Percentiles rank a stretch among this genome's conserved stretches.
These are phyloP conservation scores for Xiphophorus couchianus DNA, from an alignment of 2,113 vertebrate species.

Conservation along the genomic window DNA sequence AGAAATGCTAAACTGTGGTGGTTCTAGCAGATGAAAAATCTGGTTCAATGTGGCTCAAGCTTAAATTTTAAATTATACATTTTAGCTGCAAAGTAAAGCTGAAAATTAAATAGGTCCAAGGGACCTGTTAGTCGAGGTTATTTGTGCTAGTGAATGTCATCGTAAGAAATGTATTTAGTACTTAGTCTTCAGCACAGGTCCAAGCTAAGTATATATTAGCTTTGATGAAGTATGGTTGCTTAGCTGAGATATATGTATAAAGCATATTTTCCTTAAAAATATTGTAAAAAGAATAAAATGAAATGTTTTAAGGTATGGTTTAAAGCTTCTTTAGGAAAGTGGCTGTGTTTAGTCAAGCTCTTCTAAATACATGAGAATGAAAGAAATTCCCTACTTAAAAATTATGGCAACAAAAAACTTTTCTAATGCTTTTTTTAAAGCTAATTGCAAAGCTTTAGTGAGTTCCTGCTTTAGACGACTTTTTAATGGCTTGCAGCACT, in stretches of 20 bases:
- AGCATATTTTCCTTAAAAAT: neutral
- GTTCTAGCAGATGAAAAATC: too few relatives aligned
- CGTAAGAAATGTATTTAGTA: too few relatives aligned
- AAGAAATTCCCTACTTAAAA: too few relatives aligned
- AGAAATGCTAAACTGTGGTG: too few relatives aligned
- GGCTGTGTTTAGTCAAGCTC: neutral
- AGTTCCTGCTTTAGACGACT: neutral
- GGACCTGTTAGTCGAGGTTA: too few relatives aligned
- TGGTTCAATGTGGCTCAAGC: too few relatives aligned
- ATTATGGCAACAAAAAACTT: neutral
- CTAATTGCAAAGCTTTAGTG: neutral
- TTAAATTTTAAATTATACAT: too few relatives aligned
- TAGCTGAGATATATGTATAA: neutral
- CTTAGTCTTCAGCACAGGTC: too few relatives aligned
- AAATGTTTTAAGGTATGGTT: neutral
- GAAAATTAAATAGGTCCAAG: too few relatives aligned
- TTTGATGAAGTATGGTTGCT: neutral
- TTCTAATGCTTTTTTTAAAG: neutral
- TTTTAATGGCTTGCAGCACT: slow-evolving; percentile 23
- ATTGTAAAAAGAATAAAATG: neutral
- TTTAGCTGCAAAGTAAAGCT: too few relatives aligned
- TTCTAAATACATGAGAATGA: neutral
- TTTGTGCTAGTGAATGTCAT: too few relatives aligned
- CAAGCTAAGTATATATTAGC: neutral
- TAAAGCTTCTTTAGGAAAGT: neutral